phyloP scores from a whole-genome alignment of 2,797 vertebrate genomes.

The Tiaroga cobitis region DNA sequence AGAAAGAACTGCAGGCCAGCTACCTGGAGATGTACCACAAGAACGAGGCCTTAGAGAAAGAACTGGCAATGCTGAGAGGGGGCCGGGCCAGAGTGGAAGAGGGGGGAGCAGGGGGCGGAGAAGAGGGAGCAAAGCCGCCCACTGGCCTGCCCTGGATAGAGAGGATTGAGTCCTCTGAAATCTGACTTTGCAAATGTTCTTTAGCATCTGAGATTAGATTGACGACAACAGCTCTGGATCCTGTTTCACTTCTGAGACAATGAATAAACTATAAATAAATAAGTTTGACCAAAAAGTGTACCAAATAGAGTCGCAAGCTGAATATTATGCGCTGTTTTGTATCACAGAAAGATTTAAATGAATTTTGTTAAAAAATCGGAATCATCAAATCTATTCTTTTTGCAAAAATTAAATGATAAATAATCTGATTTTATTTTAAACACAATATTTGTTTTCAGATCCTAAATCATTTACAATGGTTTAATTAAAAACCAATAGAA shows the following conservation, averaged over 20 bases:
- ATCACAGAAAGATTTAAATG: conserved; percentile 61
- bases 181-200: conserved; percentile 77
- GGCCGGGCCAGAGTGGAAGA: conserved; percentile 71
- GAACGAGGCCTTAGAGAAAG: conserved; percentile 87
- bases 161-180: conserved; percentile 93
- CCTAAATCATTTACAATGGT: not conserved
- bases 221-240: not conserved
- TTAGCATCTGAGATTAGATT: not conserved
- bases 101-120: conserved; percentile 69
- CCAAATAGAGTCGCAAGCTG: conserved; percentile 3
- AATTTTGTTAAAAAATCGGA: conserved; percentile 36
- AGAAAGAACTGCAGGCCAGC: conserved; percentile 95
- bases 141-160: conserved; percentile 89
- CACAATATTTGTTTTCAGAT: not conserved
- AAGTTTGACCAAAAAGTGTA: conserved; percentile 16
- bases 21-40: conserved; percentile 96
- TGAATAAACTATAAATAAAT: conserved; percentile 1
- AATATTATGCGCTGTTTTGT: conserved; percentile 18
- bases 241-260: not conserved
- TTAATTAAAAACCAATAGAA: not conserved
- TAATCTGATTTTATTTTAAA: not conserved
- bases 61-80: conserved; percentile 81
- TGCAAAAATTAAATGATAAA: not conserved
- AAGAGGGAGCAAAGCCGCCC: conserved; percentile 68
- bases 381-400: not conserved